Evolutionary conservation across 2,888 invertebrate species (phyloP), one percentile per base, ranked within the genome.

Genomic region (Plusia festucae): DNA sequence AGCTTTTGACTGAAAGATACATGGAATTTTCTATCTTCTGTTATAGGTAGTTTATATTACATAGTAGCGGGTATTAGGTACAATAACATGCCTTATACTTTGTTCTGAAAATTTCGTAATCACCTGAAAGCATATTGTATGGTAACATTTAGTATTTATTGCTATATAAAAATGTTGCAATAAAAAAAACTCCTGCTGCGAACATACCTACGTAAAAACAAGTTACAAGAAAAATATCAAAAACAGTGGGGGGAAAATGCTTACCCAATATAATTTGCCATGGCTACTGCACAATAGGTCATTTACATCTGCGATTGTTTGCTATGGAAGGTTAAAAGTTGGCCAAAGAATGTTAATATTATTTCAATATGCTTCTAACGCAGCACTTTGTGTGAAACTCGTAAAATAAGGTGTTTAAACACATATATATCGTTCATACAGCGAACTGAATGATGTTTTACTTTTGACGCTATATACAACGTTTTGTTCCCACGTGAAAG

Each of bases 381-480:
- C 27, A 46, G 52, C 69, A 73, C 59, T 70, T 60, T 69, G 69
- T 58, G 52, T 11, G 24, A 60, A 56, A 18, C 53, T 52, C 69
- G 60, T 71, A 54, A 73, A 74, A 65, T 53, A 65, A 54, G 18
- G 44, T 40, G 49, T 34, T 56, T 56, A 13, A 52, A 55, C 69
- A 54, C 34, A 2, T 53, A 13, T 49, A 53, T 9, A 69, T 73
- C 55, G 70, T 51, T 62, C 61, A 53, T 53, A 57, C 58, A 27
- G 24, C 52, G 1, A 73, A 69, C 58, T 68, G 65, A 73, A 51
- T 53, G 62, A 73, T 58, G 56, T 30, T 63, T 70, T 58, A 74
- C 62, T 73, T 73, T n/a, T 70, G 32, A 54, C 57, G 46, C 32
- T 63, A 64, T 78, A 78, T 74, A 77, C 56, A 63, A 72, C n/a